Percentiles rank a stretch among this genome's conserved stretches.
phyloP scores from a whole-genome alignment of 2,888 invertebrate genomes.

The Ormyrus labotus region DNA sequence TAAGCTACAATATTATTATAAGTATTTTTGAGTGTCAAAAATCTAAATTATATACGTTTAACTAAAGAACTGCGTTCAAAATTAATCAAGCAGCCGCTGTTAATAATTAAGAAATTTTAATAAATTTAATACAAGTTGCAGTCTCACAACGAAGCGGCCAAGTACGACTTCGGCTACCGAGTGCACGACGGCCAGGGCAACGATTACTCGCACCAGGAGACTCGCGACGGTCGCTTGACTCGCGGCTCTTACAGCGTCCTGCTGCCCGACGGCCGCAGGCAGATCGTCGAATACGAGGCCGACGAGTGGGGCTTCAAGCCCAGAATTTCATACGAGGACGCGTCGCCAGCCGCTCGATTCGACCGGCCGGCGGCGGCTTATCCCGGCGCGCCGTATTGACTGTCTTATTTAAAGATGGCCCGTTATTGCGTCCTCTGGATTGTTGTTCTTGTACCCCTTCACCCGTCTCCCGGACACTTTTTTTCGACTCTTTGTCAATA shows the following conservation, averaged over 20 bases:
- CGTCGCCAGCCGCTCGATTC: conserved; percentile 17
- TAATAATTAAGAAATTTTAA: no score
- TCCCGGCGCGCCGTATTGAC: conserved; percentile 38
- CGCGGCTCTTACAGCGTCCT: conserved; percentile 73
- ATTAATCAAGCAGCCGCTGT: no score
- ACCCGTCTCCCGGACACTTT: neutral
- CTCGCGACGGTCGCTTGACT: conserved; percentile 72
- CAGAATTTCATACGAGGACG: conserved; percentile 80
- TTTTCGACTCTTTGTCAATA: conserved; percentile 22
- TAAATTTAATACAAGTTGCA: no score
- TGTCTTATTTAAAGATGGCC: neutral
- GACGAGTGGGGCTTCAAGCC: conserved; percentile 83
- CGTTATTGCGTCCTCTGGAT: conserved; percentile 17
- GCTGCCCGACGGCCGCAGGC: conserved; percentile 73
- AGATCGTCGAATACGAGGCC: conserved; percentile 84
- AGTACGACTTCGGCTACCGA: conserved; percentile 72
- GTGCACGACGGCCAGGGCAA: conserved; percentile 72
- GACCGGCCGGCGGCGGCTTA: conserved; percentile 3
- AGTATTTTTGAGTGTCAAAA: no score
- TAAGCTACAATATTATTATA: no score
- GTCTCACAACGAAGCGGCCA: conserved; percentile 62
- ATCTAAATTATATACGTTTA: no score
- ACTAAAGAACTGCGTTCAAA: no score
- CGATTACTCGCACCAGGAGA: conserved; percentile 74
- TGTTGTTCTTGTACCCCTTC: neutral